Percentiles rank a stretch among this genome's conserved stretches.
These are phyloP conservation scores for Euplexia lucipara DNA, from an alignment of 2,888 invertebrate genomes.

Conservation along the genomic window DNA sequence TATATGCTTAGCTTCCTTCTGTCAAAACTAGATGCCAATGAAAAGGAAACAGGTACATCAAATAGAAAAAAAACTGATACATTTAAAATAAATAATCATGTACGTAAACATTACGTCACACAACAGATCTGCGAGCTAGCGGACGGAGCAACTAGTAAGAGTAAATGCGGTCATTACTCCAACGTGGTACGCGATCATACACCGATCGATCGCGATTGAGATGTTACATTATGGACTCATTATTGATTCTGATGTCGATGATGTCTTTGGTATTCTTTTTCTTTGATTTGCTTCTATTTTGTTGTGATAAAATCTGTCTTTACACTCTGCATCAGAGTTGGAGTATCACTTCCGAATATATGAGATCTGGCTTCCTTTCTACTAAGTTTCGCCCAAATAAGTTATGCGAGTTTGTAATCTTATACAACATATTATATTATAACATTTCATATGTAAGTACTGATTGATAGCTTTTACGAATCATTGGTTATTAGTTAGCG, in stretches of 20 bases:
- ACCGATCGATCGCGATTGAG: conserved; percentile 54
- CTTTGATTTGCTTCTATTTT: not conserved
- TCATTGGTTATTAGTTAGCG: conserved; percentile 1
- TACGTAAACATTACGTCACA: conserved; percentile 39
- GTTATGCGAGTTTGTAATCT: conserved; percentile 15
- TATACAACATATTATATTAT: conserved; percentile 6
- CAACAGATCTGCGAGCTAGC: conserved; percentile 49
- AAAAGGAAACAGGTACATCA: not conserved
- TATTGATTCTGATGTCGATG: conserved; percentile 76
- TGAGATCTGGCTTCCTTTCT: not conserved
- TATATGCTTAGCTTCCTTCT: not conserved
- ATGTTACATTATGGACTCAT: conserved; percentile 60
- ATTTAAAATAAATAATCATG: conserved; percentile 12
- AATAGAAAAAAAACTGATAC: not conserved
- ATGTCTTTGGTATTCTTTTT: not conserved
- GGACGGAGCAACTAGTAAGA: conserved; percentile 51
- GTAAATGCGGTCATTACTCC: conserved; percentile 64
- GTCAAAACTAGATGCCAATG: not conserved
- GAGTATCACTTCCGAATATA: too few species aligned
- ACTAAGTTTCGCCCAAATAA: conserved; percentile 1
- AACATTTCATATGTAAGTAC: not conserved
- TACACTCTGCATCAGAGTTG: too few species aligned
- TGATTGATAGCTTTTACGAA: conserved; percentile 9
- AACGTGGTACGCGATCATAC: conserved; percentile 54
- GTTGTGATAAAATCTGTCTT: not conserved